These are phyloP conservation scores for Smutsia gigantea DNA, from an alignment of 2,797 vertebrate genomes.

Conservation along the genomic window DNA sequence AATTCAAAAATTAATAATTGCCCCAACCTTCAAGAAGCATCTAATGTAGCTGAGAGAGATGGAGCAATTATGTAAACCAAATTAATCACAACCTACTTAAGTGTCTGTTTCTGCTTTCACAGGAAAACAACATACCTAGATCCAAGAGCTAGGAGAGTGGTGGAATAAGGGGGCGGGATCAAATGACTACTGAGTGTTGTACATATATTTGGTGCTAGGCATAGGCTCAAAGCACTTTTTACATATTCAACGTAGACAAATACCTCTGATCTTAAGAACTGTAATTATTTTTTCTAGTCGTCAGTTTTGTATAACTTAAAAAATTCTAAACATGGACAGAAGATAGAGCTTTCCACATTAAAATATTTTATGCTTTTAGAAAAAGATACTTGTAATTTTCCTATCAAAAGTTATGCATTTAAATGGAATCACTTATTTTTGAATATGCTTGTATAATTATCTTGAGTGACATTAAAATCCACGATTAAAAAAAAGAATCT, in stretches of 20 bases:
- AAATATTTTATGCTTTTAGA: conserved; percentile 38
- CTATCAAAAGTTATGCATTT: not conserved
- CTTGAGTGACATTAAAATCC: conserved; percentile 2
- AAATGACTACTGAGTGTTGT: not conserved
- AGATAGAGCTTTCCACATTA: not conserved
- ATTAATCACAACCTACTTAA: conserved; percentile 40
- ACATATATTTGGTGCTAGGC: not conserved
- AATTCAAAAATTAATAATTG: not conserved
- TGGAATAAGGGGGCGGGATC: not conserved
- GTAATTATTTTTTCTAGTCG: not conserved
- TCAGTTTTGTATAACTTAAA: not conserved
- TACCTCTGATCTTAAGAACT: not conserved
- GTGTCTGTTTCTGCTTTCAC: conserved; percentile 22
- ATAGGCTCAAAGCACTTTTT: not conserved
- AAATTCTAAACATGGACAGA: not conserved
- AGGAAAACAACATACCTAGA: not conserved
- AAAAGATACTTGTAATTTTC: not conserved
- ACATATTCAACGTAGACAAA: not conserved
- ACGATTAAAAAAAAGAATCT: not conserved
- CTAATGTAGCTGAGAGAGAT: not conserved
- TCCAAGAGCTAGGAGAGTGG: not conserved
- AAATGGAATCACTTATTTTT: conserved; percentile 14
- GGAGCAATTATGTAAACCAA: not conserved
- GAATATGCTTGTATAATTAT: not conserved
- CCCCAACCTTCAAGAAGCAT: not conserved